phyloP scores from a whole-genome alignment of 2,797 vertebrate genomes.

The Hippocampus kuda region DNA sequence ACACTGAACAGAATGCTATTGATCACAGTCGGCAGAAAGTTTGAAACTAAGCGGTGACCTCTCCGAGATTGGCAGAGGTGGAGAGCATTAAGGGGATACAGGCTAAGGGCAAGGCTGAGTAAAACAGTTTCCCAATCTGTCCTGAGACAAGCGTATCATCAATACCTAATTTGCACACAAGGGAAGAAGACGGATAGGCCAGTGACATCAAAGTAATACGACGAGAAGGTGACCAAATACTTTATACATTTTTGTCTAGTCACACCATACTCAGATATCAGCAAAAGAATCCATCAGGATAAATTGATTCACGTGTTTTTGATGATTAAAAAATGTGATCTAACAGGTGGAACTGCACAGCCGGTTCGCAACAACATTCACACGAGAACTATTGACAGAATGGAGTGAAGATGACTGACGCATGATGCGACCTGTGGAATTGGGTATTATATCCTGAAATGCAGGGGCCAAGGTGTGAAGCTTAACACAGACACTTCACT shows the following conservation, averaged over 20 bases:
- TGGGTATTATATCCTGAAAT: no score
- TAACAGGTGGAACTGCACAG: no score
- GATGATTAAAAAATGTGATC: no score
- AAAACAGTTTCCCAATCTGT: constrained; percentile 31
- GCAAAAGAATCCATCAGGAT: no score
- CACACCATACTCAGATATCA: neutral
- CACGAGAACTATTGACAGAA: no score
- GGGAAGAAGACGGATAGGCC: neutral
- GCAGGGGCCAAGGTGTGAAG: no score
- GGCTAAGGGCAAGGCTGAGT: constrained; percentile 32
- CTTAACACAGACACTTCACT: no score
- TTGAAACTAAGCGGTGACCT: constrained; percentile 37
- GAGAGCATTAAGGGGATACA: constrained; percentile 28
- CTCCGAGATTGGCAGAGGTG: constrained; percentile 13
- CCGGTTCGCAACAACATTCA: no score
- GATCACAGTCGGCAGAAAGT: constrained; percentile 44
- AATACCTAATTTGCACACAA: constrained; percentile 21
- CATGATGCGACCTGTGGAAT: no score
- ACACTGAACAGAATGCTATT: constrained; percentile 41
- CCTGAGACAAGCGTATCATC: constrained; percentile 25
- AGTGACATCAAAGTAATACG: neutral
- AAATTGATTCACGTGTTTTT: no score
- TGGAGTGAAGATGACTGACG: no score
- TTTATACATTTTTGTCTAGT: neutral
- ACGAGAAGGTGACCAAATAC: neutral